phyloP scores from a whole-genome alignment of 2,888 invertebrate species.

The Colostygia pectinataria region DNA sequence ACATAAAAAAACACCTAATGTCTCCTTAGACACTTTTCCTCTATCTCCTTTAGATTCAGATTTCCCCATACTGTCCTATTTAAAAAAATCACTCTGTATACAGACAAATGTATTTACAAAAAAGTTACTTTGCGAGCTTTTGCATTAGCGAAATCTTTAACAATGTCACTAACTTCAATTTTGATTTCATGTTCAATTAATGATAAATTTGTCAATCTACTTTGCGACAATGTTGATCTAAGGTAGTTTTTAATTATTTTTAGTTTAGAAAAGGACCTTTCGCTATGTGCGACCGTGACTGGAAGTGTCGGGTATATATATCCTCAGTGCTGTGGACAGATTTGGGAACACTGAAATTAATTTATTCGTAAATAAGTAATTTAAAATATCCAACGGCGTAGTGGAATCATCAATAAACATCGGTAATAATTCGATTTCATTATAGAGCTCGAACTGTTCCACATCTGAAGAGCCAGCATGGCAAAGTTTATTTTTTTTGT shows the following conservation, averaged over 20 bases:
- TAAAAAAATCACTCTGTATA: no score
- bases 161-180: no score
- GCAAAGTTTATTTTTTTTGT: neutral
- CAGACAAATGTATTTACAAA: no score
- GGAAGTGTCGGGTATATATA: neutral
- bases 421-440: neutral
- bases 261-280: no score
- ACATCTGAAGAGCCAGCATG: neutral
- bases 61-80: no score
- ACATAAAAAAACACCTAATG: no score
- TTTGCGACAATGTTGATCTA: neutral
- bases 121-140: no score
- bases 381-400: neutral
- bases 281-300: neutral
- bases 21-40: no score
- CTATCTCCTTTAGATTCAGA: no score
- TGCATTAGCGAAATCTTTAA: no score
- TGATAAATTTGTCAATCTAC: neutral
- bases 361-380: neutral
- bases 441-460: neutral
- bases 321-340: slow-evolving; percentile 1
- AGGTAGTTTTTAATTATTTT: no score
- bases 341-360: neutral
- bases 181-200: neutral
- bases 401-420: neutral